Conservation (phyloP, 2,113 vertebrate species). For the Prochilodus magdalenae region DNA sequence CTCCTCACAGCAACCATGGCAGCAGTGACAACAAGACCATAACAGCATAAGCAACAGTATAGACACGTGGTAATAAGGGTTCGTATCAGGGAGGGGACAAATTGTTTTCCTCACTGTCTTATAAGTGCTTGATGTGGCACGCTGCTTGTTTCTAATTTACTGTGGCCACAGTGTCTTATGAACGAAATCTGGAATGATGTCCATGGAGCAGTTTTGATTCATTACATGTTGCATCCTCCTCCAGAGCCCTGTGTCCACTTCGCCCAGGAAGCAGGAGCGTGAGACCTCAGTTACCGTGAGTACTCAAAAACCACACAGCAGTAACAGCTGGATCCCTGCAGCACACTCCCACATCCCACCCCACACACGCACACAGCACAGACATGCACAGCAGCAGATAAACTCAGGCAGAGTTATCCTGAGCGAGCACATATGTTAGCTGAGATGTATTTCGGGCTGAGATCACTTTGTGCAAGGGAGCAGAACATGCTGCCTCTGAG, state of each 20-base stretch:
- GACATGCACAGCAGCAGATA: slow-evolving; percentile 7
- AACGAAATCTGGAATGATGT: slow-evolving; percentile 61
- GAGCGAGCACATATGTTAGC: slow-evolving; percentile 19
- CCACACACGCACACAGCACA: too few relatives aligned
- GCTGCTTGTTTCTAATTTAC: too few relatives aligned
- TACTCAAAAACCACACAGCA: slow-evolving; percentile 49
- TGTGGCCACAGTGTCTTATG: too few relatives aligned
- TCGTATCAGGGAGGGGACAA: background rate
- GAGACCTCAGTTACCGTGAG: slow-evolving; percentile 87
- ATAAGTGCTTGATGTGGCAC: too few relatives aligned
- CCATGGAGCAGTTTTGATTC: slow-evolving; percentile 75
- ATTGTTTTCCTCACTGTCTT: too few relatives aligned
- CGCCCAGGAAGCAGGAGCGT: slow-evolving; percentile 83
- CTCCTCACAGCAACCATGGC: slow-evolving; percentile 51
- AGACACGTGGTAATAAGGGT: background rate
- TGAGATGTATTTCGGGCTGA: background rate
- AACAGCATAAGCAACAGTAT: slow-evolving; percentile 16
- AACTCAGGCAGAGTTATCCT: background rate
- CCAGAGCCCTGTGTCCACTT: slow-evolving; percentile 85
- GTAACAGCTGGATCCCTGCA: slow-evolving; percentile 35
- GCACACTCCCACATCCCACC: slow-evolving; percentile 14
- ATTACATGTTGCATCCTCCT: slow-evolving; percentile 75
- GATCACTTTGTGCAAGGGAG: background rate
- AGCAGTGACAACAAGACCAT: slow-evolving; percentile 42
- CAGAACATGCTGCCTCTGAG: background rate